These are phyloP conservation scores for Lutjanus erythropterus DNA, from an alignment of 2,113 vertebrate species.

Conservation along the genomic window DNA sequence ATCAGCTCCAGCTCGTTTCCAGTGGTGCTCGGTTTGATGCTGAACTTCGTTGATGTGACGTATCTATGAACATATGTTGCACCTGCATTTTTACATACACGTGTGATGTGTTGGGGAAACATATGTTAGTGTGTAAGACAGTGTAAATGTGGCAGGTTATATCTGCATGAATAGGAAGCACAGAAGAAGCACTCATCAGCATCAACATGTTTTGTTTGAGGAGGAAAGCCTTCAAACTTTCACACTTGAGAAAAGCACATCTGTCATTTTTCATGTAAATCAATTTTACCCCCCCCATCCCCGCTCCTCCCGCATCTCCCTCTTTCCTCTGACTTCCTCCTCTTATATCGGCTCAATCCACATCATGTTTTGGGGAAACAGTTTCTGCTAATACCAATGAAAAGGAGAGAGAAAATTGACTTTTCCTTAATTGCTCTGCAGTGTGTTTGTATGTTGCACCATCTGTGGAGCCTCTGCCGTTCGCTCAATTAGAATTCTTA, in stretches of 20 bases:
- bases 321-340: neutral
- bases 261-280: conserved; percentile 16
- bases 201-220: neutral
- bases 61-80: neutral
- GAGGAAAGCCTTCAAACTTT: conserved; percentile 15
- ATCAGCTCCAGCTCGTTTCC: neutral
- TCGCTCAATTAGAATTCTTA: conserved; percentile 82
- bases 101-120: neutral
- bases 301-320: neutral
- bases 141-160: neutral
- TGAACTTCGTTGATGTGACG: neutral
- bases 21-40: neutral
- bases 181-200: neutral
- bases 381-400: conserved; percentile 33
- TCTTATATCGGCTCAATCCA: conserved; percentile 36
- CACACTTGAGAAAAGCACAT: neutral
- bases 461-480: conserved; percentile 72
- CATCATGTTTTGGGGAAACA: conserved; percentile 37
- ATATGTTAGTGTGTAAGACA: conserved; percentile 1
- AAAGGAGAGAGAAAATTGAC: conserved; percentile 2
- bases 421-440: conserved; percentile 73
- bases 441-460: conserved; percentile 75
- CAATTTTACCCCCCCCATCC: neutral
- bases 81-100: neutral
- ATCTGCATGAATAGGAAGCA: neutral